A percentile compares a stretch with the other conserved stretches of the same genome.
These are phyloP conservation scores for Porites lobata DNA, from an alignment of 92 coral and sea anemone genomes.

Conservation along the genomic window DNA sequence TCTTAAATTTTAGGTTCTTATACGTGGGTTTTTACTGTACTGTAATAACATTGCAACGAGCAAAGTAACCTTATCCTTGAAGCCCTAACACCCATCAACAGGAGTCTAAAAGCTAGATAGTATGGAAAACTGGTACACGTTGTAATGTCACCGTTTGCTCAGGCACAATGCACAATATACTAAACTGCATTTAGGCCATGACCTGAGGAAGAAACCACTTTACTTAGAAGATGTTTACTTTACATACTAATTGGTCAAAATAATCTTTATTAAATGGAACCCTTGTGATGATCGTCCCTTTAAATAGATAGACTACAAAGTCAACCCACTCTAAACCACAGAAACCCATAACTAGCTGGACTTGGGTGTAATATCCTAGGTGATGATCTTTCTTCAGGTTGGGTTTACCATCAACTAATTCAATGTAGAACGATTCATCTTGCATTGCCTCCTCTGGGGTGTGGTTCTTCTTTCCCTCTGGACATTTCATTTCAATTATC, in stretches of 20 bases:
- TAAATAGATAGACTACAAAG: constrained; percentile 55
- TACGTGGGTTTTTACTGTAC: too few relatives aligned
- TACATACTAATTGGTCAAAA: constrained; percentile 26
- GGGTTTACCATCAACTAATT: constrained; percentile 54
- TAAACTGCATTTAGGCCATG: background rate
- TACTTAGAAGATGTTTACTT: constrained; percentile 39
- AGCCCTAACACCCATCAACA: too few relatives aligned
- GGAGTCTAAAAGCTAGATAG: too few relatives aligned
- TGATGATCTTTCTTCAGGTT: too few relatives aligned
- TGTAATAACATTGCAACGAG: too few relatives aligned
- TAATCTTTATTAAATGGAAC: constrained; percentile 55
- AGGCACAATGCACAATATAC: background rate
- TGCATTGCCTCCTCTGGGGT: constrained; percentile 56
- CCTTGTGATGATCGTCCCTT: constrained; percentile 37
- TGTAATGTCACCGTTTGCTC: too few relatives aligned
- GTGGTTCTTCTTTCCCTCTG: constrained; percentile 49
- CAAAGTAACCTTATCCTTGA: too few relatives aligned
- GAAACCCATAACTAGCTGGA: constrained; percentile 67
- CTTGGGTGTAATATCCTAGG: constrained; percentile 35
- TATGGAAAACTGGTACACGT: too few relatives aligned
- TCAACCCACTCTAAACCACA: constrained; percentile 35
- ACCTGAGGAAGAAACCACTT: constrained; percentile 40
- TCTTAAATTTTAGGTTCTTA: too few relatives aligned
- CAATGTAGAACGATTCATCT: constrained; percentile 49
- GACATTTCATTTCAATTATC: constrained; percentile 27